Percentiles rank a stretch among this genome's conserved stretches.
Conservation (phyloP, 2,888 invertebrate genomes). For the Nomada fabriciana region DNA sequence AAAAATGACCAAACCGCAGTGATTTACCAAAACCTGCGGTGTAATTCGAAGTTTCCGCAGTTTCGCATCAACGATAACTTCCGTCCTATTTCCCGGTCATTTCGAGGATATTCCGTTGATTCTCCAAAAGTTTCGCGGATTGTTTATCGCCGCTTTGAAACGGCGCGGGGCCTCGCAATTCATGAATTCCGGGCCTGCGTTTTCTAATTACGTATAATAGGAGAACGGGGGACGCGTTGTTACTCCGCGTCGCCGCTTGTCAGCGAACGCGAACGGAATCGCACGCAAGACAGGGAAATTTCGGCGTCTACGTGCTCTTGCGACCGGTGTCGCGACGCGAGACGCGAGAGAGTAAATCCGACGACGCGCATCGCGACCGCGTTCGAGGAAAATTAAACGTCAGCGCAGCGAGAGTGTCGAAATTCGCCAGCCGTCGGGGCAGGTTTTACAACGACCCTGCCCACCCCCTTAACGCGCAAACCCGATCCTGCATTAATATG, state of each 20-base stretch:
- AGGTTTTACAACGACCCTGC: conserved; percentile 48
- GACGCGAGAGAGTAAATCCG: conserved; percentile 50
- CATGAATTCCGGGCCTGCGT: not conserved
- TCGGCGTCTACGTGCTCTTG: conserved; percentile 25
- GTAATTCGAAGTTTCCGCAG: not conserved
- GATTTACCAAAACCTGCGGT: not conserved
- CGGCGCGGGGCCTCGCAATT: not conserved
- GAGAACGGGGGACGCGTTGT: not conserved
- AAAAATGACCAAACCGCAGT: not conserved
- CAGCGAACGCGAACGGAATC: conserved; percentile 32
- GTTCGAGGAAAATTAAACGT: conserved; percentile 65
- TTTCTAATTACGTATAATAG: conserved; percentile 27
- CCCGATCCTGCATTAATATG: conserved; percentile 35
- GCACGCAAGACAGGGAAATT: conserved; percentile 39
- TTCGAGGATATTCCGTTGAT: not conserved
- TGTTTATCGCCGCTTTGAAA: not conserved
- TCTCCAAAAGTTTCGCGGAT: conserved; percentile 3
- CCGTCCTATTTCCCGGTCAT: conserved; percentile 1
- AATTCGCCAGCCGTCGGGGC: conserved; percentile 40
- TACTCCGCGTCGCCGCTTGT: not conserved
- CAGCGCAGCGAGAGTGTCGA: conserved; percentile 53
- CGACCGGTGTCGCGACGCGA: conserved; percentile 1
- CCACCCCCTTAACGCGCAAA: not conserved
- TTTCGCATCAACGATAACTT: not conserved
- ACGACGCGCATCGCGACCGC: conserved; percentile 22